Evolutionary conservation across 30 jellyfish, hydroid and myxozoan genomes (phyloP).

Genomic region (Cassiopea andromeda): DNA sequence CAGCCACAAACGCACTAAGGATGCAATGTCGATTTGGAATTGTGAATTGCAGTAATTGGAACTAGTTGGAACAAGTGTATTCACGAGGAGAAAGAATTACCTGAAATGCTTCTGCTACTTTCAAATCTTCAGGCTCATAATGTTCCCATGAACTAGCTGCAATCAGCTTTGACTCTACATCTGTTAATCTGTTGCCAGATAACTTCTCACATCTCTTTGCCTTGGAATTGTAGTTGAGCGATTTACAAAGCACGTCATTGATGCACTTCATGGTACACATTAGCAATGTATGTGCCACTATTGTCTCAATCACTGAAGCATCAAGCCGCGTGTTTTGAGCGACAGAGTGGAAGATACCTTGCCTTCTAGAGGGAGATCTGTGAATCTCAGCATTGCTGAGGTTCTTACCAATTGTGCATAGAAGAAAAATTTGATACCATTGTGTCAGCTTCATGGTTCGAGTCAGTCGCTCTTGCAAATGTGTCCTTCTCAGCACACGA

Average conservation of each 20-base stretch:
- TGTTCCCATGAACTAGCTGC: conserved; percentile 4
- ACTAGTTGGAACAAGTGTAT: too few species aligned
- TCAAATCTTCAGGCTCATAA: conserved; percentile 6
- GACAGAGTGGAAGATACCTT: background rate
- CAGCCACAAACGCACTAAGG: too few species aligned
- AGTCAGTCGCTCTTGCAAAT: too few species aligned
- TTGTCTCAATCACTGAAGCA: background rate
- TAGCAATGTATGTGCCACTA: background rate
- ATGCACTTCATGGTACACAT: background rate
- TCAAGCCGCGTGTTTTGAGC: background rate
- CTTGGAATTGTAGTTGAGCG: background rate
- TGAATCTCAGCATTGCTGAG: background rate
- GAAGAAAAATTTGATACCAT: background rate
- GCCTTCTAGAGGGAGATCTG: conserved; percentile 2
- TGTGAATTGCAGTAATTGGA: too few species aligned
- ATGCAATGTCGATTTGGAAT: too few species aligned
- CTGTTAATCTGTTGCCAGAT: background rate
- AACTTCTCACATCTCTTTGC: conserved; percentile 8
- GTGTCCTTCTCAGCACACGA: too few species aligned
- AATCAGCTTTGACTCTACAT: background rate
- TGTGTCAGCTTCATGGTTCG: too few species aligned
- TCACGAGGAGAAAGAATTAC: too few species aligned
- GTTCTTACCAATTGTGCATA: background rate
- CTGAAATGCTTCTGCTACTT: background rate
- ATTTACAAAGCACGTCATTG: background rate